A percentile compares a stretch with the other conserved stretches of the same genome.
These are phyloP conservation scores for Muscina levida DNA, from an alignment of 2,888 invertebrate genomes.

Conservation along the genomic window DNA sequence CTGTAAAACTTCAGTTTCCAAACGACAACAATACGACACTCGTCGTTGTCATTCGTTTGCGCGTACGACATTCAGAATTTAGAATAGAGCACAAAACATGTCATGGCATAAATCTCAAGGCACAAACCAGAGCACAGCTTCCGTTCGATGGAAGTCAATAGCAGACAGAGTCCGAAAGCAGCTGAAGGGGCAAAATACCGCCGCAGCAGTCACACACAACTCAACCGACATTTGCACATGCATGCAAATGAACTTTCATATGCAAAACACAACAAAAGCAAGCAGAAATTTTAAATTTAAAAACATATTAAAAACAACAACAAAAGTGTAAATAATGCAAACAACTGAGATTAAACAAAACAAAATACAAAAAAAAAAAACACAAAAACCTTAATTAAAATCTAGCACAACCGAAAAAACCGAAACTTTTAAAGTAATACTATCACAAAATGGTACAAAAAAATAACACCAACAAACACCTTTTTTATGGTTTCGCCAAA, in stretches of 20 bases:
- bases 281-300: slow-evolving; percentile 14
- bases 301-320: slow-evolving; percentile 18
- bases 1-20: not conserved
- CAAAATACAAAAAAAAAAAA: not conserved
- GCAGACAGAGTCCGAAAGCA: slow-evolving; percentile 1
- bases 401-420: not conserved
- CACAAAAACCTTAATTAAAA: not conserved
- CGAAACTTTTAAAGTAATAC: not conserved
- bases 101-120: slow-evolving; percentile 7
- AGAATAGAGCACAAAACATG: slow-evolving; percentile 4
- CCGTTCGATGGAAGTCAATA: slow-evolving; percentile 48
- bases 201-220: slow-evolving; percentile 19
- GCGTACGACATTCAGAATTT: not conserved
- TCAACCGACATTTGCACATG: not conserved
- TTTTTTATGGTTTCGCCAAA: slow-evolving; percentile 20
- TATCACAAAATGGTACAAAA: not conserved
- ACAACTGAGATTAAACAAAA: slow-evolving; percentile 30
- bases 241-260: not conserved
- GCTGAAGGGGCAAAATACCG: slow-evolving; percentile 15
- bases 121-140: slow-evolving; percentile 46
- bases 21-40: not conserved
- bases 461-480: slow-evolving; percentile 20
- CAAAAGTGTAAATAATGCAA: not conserved
- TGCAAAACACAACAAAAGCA: not conserved
- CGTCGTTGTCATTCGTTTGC: not conserved